Evolutionary conservation across 2,797 vertebrate genomes (phyloP), one percentile per base, ranked within the genome.

Genomic region (Microctenopoma steveboyesi): DNA sequence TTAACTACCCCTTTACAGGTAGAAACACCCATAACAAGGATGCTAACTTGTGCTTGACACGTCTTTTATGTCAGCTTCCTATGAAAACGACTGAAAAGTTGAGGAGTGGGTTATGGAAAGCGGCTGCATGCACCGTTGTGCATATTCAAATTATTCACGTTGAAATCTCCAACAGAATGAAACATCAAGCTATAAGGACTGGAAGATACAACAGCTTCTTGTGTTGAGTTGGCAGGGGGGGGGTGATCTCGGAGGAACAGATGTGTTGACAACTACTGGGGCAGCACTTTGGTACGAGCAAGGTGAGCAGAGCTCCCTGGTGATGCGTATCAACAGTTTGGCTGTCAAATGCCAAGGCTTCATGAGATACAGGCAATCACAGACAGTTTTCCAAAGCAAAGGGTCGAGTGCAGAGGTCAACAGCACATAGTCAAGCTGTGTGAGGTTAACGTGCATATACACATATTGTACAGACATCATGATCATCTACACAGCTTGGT

Each of bases 251-350:
- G 18, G 86, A 86, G 79, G 82, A 87, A 88, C 80, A 53, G 82
- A 60, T 86, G 87, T 75, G 85, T 85, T 81, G 83, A 89, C 83
- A 79, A 88, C 86, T 83, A 84, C 83, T 66, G 83, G 91, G 91
- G 92, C 91, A 92, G 90, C 89, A 92, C 93, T 94, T 95, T 94
- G 93, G 94, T 94, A 93, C 86, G 86, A 94, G 92, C 93, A 49
- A 91, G 90, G 86, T 87, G 92, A 89, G 90, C 86, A 79, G 86
- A 89, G 89, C 83, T 87, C 86, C 86, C 86, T 81, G 72, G 90
- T 91, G 89, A 88, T 90, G 88, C 76, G 78, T 82, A 84, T 86
- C 89, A 57, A 86, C 75, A 77, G 87, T 87, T 86, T 82, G 87
- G 85, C 86, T 69, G 76, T 87, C 73, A 71, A 71, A 79, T 11